Base-by-base conservation (phyloP, 92 coral and sea anemone species). In the Phymanthus crucifer region DNA sequence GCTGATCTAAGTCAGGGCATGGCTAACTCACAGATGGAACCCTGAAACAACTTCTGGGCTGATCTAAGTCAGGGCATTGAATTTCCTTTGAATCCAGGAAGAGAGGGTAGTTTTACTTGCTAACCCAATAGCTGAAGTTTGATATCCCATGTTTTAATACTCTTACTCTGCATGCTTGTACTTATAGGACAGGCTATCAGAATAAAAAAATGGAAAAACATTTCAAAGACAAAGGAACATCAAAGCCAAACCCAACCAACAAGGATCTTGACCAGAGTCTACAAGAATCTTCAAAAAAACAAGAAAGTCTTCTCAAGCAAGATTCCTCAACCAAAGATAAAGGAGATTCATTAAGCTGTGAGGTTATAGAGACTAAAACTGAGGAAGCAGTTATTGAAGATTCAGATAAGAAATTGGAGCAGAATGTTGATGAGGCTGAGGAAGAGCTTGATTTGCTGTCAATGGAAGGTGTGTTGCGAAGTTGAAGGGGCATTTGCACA, bases 151-250 rank as follows among this genome's bases (percentile, higher is more conserved):
- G 45, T 5, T 38, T 9, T 17, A 43, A 6, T 43, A 43, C 14
- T 3, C 14, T 1, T 43, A 43, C 0, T 19, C 4, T 45, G n/a
- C 2, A 26, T 27, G 18, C 45, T 19, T 14, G 45, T 33, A 13
- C 23, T 81, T 21, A 21, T 77, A 93, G 97, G 91, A 93, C 97
- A 40, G 89, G 92, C 8, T 93, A 93, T 36, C 88, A 87, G 45
- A 93, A 85, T 75, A 90, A 93, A 56, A 94, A 73, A 72, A 93
- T 93, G 97, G 81, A 78, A 26, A 85, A 77, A 58, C 97, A 93
- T 66, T 74, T 90, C 48, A 93, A 93, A 64, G 90, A 89, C n/a
- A 57, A 78, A 76, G 87, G 10, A 1, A 27, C 32, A 26, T 27
- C 68, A 61, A 61, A 24, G 3, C 35, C 12, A 14, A 27, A 12